phyloP scores from a whole-genome alignment of 2,113 vertebrate genomes.

The Myrmecobius fasciatus region DNA sequence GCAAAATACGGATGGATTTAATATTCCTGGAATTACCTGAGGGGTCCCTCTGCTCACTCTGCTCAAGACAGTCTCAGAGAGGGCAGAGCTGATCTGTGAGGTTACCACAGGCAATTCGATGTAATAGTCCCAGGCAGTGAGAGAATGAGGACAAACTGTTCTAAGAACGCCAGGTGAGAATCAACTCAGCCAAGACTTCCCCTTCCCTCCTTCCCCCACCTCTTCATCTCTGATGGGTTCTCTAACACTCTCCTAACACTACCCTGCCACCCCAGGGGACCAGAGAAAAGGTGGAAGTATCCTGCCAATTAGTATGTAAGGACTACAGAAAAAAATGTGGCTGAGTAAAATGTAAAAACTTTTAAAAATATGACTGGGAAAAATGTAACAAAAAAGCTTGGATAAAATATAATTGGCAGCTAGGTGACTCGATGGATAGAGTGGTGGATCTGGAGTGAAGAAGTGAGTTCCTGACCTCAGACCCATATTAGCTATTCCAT shows the following conservation, averaged over 20 bases:
- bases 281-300: not conserved
- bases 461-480: not conserved
- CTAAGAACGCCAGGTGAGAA: not conserved
- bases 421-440: not conserved
- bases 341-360: not conserved
- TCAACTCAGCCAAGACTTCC: not conserved
- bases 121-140: not conserved
- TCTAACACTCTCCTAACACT: not conserved
- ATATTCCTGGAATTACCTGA: conserved; percentile 23
- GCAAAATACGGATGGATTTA: not conserved
- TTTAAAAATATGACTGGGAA: not conserved
- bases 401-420: not conserved
- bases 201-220: not conserved
- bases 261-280: not conserved
- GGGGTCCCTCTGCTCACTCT: conserved; percentile 49
- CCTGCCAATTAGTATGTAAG: not conserved
- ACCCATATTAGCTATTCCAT: not conserved
- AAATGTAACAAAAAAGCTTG: not conserved
- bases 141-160: not conserved
- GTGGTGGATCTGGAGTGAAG: not conserved
- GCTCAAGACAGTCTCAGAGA: conserved; percentile 47
- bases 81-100: not conserved
- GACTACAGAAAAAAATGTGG: not conserved
- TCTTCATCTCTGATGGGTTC: not conserved
- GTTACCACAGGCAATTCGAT: conserved; percentile 52